Percentiles rank a stretch among this genome's conserved stretches.
Conservation (phyloP, 2,888 invertebrate species). For the Andrena minutula region DNA sequence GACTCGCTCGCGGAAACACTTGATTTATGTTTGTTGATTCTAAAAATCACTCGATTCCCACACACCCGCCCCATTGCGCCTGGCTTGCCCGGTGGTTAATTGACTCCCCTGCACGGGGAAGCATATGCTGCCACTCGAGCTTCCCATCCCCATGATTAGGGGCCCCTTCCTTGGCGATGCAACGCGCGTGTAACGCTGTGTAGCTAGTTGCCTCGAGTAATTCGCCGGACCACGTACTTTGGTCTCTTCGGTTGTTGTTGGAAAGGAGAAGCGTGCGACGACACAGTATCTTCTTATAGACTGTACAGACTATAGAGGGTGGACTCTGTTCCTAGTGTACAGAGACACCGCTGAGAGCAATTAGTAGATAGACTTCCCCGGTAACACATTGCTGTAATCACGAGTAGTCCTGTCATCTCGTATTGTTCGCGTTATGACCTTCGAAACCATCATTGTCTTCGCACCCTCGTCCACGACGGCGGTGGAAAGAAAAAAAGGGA, state of each 20-base stretch:
- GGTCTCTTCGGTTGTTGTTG: too few relatives aligned
- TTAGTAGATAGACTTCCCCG: slow-evolving; percentile 70
- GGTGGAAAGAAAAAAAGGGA: slow-evolving; percentile 51
- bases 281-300: background rate
- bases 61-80: slow-evolving; percentile 64
- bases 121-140: slow-evolving; percentile 79
- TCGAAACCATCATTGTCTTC: slow-evolving; percentile 70
- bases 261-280: too few relatives aligned
- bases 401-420: slow-evolving; percentile 48
- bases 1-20: slow-evolving; percentile 68
- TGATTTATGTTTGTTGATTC: slow-evolving; percentile 82
- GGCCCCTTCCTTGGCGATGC: slow-evolving; percentile 12
- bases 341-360: slow-evolving; percentile 61
- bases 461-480: slow-evolving; percentile 59
- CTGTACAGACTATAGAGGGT: too few relatives aligned
- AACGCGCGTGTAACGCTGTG: slow-evolving; percentile 24
- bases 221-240: background rate
- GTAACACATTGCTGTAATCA: slow-evolving; percentile 59
- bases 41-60: slow-evolving; percentile 81
- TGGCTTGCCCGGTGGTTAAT: slow-evolving; percentile 67
- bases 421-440: slow-evolving; percentile 65
- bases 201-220: slow-evolving; percentile 27
- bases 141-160: slow-evolving; percentile 80
- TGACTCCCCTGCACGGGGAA: slow-evolving; percentile 68
- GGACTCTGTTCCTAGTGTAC: background rate